A percentile compares a stretch with the other conserved stretches of the same genome.
phyloP scores from a whole-genome alignment of 2,113 vertebrate species.

The Boulengeromyrus knoepffleri region DNA sequence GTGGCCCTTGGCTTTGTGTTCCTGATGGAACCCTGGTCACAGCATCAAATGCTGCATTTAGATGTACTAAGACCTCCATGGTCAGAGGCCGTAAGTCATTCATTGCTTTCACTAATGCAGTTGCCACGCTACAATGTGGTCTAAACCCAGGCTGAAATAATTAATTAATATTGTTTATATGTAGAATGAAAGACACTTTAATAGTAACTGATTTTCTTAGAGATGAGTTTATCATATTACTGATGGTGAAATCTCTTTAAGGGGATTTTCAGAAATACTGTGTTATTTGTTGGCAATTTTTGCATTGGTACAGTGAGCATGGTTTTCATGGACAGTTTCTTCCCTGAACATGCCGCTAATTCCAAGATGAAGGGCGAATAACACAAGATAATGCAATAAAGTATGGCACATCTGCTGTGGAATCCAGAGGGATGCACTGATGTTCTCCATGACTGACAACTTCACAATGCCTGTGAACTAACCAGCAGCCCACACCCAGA shows the following conservation, averaged over 20 bases:
- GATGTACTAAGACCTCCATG: not conserved
- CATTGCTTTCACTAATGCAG: not conserved
- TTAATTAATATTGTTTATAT: not conserved
- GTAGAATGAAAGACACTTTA: not conserved
- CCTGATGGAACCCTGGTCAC: not conserved
- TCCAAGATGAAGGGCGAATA: not conserved
- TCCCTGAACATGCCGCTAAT: not conserved
- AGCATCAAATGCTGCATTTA: not conserved
- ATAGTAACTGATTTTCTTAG: not conserved
- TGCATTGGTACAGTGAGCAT: not conserved
- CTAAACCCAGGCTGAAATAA: not conserved
- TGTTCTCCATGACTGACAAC: not conserved
- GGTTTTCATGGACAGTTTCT: not conserved
- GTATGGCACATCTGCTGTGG: not conserved
- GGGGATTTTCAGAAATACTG: not conserved
- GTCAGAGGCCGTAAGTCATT: not conserved
- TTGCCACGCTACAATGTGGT: not conserved
- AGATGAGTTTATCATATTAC: not conserved
- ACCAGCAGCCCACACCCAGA: not conserved
- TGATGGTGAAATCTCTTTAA: not conserved
- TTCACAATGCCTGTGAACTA: not conserved
- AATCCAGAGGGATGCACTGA: not conserved
- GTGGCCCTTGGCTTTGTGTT: not conserved
- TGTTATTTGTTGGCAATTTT: not conserved
- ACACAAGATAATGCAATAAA: not conserved